Evolutionary conservation across 2,113 vertebrate genomes (phyloP).

Genomic region (Ranitomeya variabilis): DNA sequence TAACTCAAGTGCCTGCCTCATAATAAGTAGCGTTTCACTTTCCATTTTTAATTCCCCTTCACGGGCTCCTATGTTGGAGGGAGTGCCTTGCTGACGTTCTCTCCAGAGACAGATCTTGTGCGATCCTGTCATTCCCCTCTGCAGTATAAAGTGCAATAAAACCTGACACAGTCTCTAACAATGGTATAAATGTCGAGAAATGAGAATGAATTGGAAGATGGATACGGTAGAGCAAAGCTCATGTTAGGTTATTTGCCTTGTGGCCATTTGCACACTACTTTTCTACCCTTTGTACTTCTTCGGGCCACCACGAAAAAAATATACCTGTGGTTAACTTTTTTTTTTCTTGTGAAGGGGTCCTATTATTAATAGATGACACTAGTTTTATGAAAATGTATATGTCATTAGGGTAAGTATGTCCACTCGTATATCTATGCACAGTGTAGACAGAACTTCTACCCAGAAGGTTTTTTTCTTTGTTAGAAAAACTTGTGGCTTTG

Average conservation of each 20-base stretch:
- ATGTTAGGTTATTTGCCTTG: conserved; percentile 24
- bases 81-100: conserved; percentile 18
- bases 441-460: background rate
- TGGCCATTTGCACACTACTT: conserved; percentile 1
- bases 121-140: conserved; percentile 1
- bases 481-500: background rate
- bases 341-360: no score
- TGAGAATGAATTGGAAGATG: conserved; percentile 12
- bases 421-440: no score
- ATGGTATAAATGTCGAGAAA: conserved; percentile 27
- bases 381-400: no score
- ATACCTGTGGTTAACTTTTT: no score
- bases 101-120: conserved; percentile 9
- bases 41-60: background rate
- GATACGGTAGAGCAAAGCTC: background rate
- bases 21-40: background rate
- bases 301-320: no score
- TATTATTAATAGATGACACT: no score
- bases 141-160: conserved; percentile 41
- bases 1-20: conserved; percentile 35
- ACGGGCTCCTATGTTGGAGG: background rate
- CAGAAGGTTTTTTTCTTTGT: background rate
- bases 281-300: no score
- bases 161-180: conserved; percentile 44
- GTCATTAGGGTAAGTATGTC: no score